Evolutionary conservation across 2,888 invertebrate species (phyloP).

Genomic region (Muschampia staudingeri): DNA sequence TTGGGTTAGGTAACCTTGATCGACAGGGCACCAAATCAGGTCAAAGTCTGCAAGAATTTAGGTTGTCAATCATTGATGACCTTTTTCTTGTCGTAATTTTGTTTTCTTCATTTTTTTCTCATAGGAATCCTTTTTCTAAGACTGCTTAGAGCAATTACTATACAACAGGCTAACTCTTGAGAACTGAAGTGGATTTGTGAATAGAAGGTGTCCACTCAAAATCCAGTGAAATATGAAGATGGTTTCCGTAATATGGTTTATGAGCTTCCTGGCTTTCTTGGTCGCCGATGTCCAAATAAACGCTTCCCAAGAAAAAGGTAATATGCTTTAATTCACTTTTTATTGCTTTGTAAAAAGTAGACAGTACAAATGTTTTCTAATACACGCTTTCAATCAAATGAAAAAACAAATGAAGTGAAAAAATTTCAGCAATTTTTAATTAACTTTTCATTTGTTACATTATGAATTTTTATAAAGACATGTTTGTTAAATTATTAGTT

Average conservation of each 20-base stretch:
- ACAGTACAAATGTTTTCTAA: too few species aligned
- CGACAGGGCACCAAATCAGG: background rate
- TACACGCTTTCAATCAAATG: too few species aligned
- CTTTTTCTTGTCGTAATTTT: background rate
- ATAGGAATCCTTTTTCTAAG: background rate
- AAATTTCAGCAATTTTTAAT: too few species aligned
- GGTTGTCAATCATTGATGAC: background rate
- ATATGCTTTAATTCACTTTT: slow-evolving; percentile 41
- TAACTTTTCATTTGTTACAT: too few species aligned
- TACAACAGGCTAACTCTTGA: background rate
- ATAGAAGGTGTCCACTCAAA: background rate
- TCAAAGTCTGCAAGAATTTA: background rate
- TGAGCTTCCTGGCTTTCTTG: slow-evolving; percentile 77
- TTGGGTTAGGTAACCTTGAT: background rate
- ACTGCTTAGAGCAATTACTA: background rate
- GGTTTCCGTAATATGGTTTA: slow-evolving; percentile 79
- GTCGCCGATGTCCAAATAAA: slow-evolving; percentile 80
- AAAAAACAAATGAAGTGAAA: too few species aligned
- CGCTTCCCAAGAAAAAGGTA: slow-evolving; percentile 79
- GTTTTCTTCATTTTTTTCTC: background rate
- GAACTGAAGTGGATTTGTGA: slow-evolving; percentile 10
- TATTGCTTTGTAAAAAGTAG: background rate
- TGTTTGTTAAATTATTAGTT: too few species aligned
- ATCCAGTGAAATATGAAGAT: slow-evolving; percentile 68
- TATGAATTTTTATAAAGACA: too few species aligned